Evolutionary conservation across 2,797 vertebrate species (phyloP), one percentile per base, ranked within the genome.

Genomic region (Potorous gilbertii): DNA sequence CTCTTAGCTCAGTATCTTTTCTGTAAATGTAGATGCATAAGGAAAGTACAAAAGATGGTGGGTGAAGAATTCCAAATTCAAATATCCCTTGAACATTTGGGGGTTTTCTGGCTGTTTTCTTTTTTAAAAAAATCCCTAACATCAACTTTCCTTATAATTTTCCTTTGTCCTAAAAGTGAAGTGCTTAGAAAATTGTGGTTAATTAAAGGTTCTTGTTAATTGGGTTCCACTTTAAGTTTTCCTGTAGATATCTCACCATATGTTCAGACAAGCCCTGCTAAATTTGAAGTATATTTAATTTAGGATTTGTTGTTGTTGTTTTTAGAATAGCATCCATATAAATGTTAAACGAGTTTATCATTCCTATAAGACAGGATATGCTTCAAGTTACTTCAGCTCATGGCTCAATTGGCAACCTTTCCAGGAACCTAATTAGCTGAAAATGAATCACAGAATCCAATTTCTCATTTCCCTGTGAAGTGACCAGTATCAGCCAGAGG

Each of bases 301-400:
- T 46, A 50, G 74, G 66, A 18, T 31, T 66, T 74, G 5, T 74
- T 59, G 57, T 59, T 74, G 21, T 87, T 87, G 40, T 87, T 87
- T 46, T 87, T 87, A 87, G 74, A 87, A 87, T 87, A 27, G 40
- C 40, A 87, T 87, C 40, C 74, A 81, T 46, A 81, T 81, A 87
- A 87, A 87, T 87, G 50, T 87, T 87, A 87, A 87, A 87, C 27
- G 74, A 87, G 74, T 87, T 87, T 87, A 87, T 87, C 40, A 87
- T 87, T 87, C 74, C 74, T 87, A 46, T 87, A 87, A 87, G 40
- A 87, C 40, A 87, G 74, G 40, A 87, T 87, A 87, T 87, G 74
- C 24, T 50, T 87, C 74, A 87, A 87, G 40, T 87, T 87, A 27
- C 40, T 87, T 46, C 74, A 87, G 40, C 74, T 87, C 40, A 46